Base-by-base conservation (phyloP, 2,797 vertebrate genomes). In the Dromococcyx pavoninus region DNA sequence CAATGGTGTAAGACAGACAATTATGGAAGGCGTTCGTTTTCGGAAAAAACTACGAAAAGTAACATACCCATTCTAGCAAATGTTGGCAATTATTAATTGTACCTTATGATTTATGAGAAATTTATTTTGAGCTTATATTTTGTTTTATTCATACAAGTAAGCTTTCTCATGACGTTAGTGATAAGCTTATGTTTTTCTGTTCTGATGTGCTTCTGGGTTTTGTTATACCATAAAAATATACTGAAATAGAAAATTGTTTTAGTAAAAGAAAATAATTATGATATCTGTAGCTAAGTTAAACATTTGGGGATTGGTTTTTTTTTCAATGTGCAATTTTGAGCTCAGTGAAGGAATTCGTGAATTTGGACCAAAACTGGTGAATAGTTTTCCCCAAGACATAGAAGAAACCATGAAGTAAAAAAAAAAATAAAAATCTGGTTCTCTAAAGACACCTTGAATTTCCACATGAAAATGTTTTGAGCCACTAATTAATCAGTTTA, bases 401-500 rank as follows among this genome's bases (percentile, higher is more conserved):
- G 35, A 54, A 53, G 67, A 83, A 89, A 60, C 12, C 0, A 18
- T 80, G 14, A 71, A 66, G 32, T 30, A 25, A 53, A 65, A 17
- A 8, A 32, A 7, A 3, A 4, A 48, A 11, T 21, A 13, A 0
- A 3, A 0, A 3, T 5, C 7, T 53, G 0, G 17, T 87, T 87
- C 85, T 78, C n/a, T 74, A 27, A 57, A 85, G 51, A 43, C 3
- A 70, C 11, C 9, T 70, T 41, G 7, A 75, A 50, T 76, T 82
- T 89, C 39, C 6, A 6, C 70, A 65, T 71, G 1, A 41, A 80
- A 93, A 54, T 69, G 46, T 54, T 85, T 87, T 82, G 30, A 79
- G 13, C 11, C 19, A 35, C 35, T 88, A 65, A n/a, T 37, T 56
- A 44, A 23, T 10, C 64, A 30, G 15, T 72, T 87, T 72, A 50